Evolutionary conservation across 64 coral and sea anemone species (phyloP).

Genomic region (Exaiptasia diaphana): DNA sequence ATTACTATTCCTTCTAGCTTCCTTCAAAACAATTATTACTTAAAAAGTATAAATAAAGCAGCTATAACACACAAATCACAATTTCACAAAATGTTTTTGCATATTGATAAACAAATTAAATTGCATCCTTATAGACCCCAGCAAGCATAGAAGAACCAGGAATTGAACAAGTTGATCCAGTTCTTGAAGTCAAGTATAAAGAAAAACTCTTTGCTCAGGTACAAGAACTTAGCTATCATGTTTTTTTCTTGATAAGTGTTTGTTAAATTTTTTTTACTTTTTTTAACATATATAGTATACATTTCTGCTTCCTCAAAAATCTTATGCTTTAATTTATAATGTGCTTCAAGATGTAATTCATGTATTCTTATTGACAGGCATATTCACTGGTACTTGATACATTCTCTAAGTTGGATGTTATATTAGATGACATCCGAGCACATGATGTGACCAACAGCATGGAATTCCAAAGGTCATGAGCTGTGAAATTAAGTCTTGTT

Average conservation of each 20-base stretch:
- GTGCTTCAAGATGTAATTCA: background rate
- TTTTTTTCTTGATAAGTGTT: background rate
- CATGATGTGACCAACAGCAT: background rate
- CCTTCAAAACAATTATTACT: too few species aligned
- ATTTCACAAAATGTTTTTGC: too few species aligned
- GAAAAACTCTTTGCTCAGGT: constrained; percentile 53
- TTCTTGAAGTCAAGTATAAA: constrained; percentile 60
- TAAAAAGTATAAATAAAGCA: too few species aligned
- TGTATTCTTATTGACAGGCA: background rate
- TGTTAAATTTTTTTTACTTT: background rate
- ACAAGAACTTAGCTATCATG: too few species aligned
- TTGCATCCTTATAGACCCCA: constrained; percentile 28
- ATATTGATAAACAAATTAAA: too few species aligned
- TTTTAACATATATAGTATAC: background rate
- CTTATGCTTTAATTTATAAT: background rate
- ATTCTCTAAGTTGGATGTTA: constrained; percentile 32
- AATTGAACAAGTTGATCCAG: constrained; percentile 34
- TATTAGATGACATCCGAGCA: constrained; percentile 35
- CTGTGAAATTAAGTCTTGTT: too few species aligned
- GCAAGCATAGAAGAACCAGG: constrained; percentile 27
- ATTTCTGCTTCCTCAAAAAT: background rate
- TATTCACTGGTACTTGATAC: constrained; percentile 25
- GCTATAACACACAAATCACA: too few species aligned
- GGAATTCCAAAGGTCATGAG: too few species aligned
- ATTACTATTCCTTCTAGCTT: too few species aligned